A percentile compares a stretch with the other conserved stretches of the same genome.
Conservation (phyloP, 1,140 invertebrate genomes). For the Ceratina calcarata region DNA sequence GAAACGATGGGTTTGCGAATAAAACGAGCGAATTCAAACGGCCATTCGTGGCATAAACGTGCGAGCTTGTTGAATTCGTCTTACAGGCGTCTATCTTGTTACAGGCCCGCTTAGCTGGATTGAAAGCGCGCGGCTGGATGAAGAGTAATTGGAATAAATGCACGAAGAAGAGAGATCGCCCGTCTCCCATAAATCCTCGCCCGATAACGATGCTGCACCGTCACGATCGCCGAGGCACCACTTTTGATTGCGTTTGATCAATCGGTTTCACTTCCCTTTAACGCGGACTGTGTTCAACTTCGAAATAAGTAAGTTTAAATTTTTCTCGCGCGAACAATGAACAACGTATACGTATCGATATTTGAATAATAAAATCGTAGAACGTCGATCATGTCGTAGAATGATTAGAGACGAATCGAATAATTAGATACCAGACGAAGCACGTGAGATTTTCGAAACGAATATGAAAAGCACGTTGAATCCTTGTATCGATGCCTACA, state of each 20-base stretch:
- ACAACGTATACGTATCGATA: too few species aligned
- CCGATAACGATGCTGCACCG: conserved; percentile 12
- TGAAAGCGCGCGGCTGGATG: conserved; percentile 19
- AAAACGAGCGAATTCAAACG: conserved; percentile 20
- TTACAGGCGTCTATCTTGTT: too few species aligned
- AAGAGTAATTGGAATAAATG: conserved; percentile 51
- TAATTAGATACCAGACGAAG: too few species aligned
- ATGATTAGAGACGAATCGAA: too few species aligned
- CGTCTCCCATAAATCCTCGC: conserved; percentile 51
- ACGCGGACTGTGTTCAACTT: too few species aligned
- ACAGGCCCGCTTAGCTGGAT: conserved; percentile 16
- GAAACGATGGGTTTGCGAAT: conserved; percentile 1
- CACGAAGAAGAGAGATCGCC: conserved; percentile 57
- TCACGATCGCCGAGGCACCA: conserved; percentile 51
- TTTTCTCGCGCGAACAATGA: neutral
- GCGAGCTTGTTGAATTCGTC: conserved; percentile 2
- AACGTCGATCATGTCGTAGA: too few species aligned
- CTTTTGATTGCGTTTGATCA: conserved; percentile 59
- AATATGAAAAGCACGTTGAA: too few species aligned
- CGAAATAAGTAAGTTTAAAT: neutral
- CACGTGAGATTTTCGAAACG: too few species aligned
- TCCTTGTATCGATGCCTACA: too few species aligned
- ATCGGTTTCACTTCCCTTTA: neutral
- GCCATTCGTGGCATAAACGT: conserved; percentile 5
- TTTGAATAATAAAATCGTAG: too few species aligned